Evolutionary conservation across 2,113 vertebrate genomes (phyloP).

Genomic region (Oceanites oceanicus): DNA sequence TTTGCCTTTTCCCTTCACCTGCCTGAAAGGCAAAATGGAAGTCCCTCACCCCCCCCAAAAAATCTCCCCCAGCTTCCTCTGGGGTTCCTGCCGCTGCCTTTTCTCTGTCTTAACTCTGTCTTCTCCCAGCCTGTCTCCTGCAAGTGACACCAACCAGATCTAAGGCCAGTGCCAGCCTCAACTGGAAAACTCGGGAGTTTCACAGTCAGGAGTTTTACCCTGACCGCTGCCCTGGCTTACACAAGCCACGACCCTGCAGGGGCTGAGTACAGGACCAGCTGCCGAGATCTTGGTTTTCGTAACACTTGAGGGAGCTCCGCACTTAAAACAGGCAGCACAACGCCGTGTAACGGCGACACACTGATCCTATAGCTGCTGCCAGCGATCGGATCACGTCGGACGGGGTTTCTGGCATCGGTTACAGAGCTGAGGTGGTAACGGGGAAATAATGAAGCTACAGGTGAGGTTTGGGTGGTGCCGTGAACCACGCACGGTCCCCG

Average conservation of each 20-base stretch:
- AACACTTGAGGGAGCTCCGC: fast-evolving
- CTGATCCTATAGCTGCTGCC: not conserved
- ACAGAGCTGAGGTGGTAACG: not conserved
- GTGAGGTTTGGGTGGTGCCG: not conserved
- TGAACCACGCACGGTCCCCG: fast-evolving
- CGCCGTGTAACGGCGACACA: fast-evolving
- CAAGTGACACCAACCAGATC: too few species aligned
- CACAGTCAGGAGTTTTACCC: fast-evolving
- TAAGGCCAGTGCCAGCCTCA: not conserved
- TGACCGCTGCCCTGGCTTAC: fast-evolving
- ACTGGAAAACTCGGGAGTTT: not conserved
- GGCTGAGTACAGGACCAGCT: not conserved
- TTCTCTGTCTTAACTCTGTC: too few species aligned
- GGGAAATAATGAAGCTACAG: not conserved
- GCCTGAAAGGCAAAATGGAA: not conserved
- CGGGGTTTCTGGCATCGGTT: fast-evolving
- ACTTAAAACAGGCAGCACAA: fast-evolving
- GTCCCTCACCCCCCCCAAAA: not conserved
- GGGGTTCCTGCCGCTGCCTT: not conserved
- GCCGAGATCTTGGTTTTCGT: fast-evolving
- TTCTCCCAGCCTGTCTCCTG: not conserved
- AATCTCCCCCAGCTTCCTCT: not conserved
- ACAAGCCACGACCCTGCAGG: fast-evolving
- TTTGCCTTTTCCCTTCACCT: not conserved
- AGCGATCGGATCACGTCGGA: fast-evolving